A percentile compares a stretch with the other conserved stretches of the same genome.
These are phyloP conservation scores for Cephus nigrinus DNA, from an alignment of 2,888 invertebrate genomes.

Conservation along the genomic window DNA sequence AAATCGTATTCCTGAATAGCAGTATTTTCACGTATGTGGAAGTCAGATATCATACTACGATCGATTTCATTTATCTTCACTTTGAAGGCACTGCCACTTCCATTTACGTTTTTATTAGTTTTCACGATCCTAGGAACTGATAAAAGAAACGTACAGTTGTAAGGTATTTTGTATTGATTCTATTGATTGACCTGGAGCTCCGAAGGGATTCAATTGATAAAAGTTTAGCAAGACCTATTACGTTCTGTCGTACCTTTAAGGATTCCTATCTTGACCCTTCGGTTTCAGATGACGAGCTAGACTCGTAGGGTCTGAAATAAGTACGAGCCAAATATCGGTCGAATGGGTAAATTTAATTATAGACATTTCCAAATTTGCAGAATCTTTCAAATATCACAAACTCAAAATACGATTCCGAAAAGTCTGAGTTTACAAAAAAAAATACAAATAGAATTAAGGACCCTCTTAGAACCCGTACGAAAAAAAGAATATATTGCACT, in stretches of 20 bases:
- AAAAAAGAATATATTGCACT: neutral
- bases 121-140: neutral
- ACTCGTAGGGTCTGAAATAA: too few relatives aligned
- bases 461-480: neutral
- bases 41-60: neutral
- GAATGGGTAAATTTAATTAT: too few relatives aligned
- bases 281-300: too few relatives aligned
- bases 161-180: neutral
- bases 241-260: neutral
- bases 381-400: too few relatives aligned
- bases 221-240: neutral
- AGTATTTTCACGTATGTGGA: neutral
- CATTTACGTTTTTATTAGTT: neutral
- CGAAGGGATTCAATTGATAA: neutral
- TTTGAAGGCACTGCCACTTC: too few relatives aligned
- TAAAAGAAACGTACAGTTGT: neutral
- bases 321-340: too few relatives aligned
- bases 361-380: too few relatives aligned
- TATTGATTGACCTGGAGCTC: too few relatives aligned
- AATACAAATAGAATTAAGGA: neutral
- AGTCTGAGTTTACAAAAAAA: too few relatives aligned
- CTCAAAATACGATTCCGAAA: too few relatives aligned
- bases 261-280: too few relatives aligned
- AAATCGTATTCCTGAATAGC: neutral
- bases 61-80: neutral